Conservation (phyloP, 2,797 vertebrate genomes). For the Manis pentadactyla region DNA sequence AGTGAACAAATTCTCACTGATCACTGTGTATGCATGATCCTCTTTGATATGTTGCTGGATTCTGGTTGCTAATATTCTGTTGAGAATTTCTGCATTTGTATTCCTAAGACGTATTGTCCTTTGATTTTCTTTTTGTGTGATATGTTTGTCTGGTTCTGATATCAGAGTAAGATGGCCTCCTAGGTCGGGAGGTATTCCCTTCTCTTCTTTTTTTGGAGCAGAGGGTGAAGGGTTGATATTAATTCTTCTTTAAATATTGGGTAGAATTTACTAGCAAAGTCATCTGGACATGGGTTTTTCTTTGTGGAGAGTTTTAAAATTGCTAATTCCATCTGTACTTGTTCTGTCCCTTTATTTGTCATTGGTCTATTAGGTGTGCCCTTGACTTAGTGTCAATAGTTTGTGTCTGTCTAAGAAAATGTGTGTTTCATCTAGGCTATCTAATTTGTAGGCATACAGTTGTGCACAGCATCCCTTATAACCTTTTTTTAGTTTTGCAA, state of each 20-base stretch:
- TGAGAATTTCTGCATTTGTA: neutral
- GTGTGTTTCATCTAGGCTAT: neutral
- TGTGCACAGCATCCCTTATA: neutral
- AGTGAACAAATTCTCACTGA: neutral
- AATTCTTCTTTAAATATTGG: neutral
- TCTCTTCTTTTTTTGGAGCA: neutral
- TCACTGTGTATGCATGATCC: neutral
- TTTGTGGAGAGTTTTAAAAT: neutral
- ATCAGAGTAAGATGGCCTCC: neutral
- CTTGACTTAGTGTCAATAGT: neutral
- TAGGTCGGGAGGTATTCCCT: neutral
- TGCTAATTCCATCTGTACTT: neutral
- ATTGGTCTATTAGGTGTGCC: neutral
- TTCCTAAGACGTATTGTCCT: neutral
- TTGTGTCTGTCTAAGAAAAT: neutral
- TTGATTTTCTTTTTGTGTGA: neutral
- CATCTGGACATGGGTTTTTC: neutral
- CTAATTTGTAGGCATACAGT: neutral
- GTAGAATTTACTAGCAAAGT: neutral
- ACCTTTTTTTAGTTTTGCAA: neutral
- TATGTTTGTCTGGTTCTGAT: neutral
- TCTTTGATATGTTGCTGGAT: neutral
- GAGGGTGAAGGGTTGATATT: neutral
- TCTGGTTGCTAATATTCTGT: neutral
- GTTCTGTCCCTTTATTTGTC: neutral